Evolutionary conservation across 2,888 invertebrate genomes (phyloP).

Genomic region (Meiosimyza platycephala): DNA sequence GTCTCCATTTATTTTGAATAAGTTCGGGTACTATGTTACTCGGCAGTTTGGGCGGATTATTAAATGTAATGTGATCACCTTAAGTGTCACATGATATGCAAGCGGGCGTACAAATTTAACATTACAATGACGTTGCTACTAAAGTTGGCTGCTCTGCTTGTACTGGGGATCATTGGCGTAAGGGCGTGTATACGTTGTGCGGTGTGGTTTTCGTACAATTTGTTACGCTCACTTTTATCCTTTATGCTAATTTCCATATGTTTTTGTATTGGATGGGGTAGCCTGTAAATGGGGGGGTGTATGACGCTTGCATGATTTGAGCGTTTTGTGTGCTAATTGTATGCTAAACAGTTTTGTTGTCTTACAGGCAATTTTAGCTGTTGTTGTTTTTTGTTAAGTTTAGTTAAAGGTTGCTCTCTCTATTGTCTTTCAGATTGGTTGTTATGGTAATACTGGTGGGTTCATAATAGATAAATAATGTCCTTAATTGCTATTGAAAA

Average conservation of each 20-base stretch:
- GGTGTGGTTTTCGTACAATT: background rate
- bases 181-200: background rate
- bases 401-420: too few species aligned
- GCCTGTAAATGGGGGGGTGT: background rate
- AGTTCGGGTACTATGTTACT: too few species aligned
- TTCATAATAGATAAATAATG: too few species aligned
- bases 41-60: constrained; percentile 13
- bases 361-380: constrained; percentile 13
- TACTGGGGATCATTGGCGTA: background rate
- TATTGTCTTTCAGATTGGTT: too few species aligned
- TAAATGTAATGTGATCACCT: constrained; percentile 29
- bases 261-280: background rate
- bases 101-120: too few species aligned
- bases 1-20: too few species aligned
- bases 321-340: constrained; percentile 25
- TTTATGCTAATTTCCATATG: constrained; percentile 16
- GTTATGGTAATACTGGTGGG: too few species aligned
- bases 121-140: background rate
- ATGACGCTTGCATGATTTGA: background rate
- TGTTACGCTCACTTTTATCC: constrained; percentile 5
- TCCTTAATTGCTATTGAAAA: too few species aligned
- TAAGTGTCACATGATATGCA: constrained; percentile 25
- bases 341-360: constrained; percentile 31
- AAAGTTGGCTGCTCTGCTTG: background rate
- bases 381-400: constrained; percentile 2